Evolutionary conservation across 2,113 vertebrate species (phyloP).

Genomic region (Scomber scombrus): DNA sequence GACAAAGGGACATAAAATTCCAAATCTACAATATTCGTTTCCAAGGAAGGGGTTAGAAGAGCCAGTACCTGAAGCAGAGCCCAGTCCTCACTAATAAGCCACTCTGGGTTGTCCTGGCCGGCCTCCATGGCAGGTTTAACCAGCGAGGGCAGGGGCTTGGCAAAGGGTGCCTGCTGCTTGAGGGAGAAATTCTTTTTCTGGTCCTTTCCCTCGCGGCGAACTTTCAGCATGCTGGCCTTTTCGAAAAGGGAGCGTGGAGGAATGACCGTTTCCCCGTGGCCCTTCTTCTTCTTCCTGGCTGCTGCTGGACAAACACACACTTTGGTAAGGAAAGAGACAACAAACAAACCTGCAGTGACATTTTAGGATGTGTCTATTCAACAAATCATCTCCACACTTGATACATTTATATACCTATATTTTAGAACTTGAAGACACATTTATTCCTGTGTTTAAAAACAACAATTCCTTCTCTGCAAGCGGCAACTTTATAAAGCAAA

Average conservation of each 20-base stretch:
- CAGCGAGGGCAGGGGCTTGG: conserved; percentile 92
- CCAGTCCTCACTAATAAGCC: conserved; percentile 97
- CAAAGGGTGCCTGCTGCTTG: conserved; percentile 93
- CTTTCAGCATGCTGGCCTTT: conserved; percentile 92
- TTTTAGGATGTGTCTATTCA: neutral
- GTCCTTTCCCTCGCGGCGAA: conserved; percentile 92
- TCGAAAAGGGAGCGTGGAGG: conserved; percentile 95
- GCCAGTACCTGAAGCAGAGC: conserved; percentile 91
- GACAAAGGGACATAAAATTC: neutral
- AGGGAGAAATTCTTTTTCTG: conserved; percentile 94
- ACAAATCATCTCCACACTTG: no score
- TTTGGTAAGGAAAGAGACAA: neutral
- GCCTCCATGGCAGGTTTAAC: conserved; percentile 91
- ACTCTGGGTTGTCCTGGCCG: conserved; percentile 93
- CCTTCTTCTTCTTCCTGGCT: conserved; percentile 94
- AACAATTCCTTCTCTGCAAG: neutral
- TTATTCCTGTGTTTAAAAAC: neutral
- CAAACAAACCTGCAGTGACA: neutral
- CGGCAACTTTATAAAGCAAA: neutral
- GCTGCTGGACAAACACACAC: conserved; percentile 74
- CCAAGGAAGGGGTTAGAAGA: neutral
- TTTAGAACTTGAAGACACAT: neutral
- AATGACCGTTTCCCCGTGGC: conserved; percentile 91
- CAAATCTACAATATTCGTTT: neutral
- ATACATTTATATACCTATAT: no score